A percentile compares a stretch with the other conserved stretches of the same genome.
Conservation (phyloP, 2,888 invertebrate genomes). For the Ophion ellenae region DNA sequence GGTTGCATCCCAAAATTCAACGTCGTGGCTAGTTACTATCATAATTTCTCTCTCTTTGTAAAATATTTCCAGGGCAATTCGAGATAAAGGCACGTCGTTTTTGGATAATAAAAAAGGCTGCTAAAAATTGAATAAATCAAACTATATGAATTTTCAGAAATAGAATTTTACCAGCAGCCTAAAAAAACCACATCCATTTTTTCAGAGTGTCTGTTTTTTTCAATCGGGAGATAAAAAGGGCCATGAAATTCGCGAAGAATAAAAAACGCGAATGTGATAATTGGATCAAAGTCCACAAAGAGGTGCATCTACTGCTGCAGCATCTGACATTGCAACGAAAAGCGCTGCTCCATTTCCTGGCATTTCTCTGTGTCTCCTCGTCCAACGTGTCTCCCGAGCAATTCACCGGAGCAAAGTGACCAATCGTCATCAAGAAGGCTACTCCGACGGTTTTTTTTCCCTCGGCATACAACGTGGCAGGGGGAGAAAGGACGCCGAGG, state of each 20-base stretch:
- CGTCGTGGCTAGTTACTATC: no score
- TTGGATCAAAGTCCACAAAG: neutral
- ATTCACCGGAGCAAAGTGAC: conserved; percentile 19
- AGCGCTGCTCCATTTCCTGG: conserved; percentile 2
- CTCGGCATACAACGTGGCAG: neutral
- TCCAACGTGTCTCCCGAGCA: conserved; percentile 1
- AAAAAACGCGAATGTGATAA: neutral
- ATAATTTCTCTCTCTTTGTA: no score
- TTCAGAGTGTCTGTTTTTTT: no score
- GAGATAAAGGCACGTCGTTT: no score
- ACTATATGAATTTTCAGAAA: no score
- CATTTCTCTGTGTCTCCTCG: neutral
- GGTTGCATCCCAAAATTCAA: no score
- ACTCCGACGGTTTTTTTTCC: conserved; percentile 20
- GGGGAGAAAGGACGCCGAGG: conserved; percentile 18
- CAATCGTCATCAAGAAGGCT: conserved; percentile 33
- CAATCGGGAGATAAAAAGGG: neutral
- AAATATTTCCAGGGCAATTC: no score
- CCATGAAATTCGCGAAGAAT: neutral
- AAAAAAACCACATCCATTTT: no score
- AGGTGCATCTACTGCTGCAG: conserved; percentile 15
- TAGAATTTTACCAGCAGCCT: no score
- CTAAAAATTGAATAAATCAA: no score
- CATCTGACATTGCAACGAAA: conserved; percentile 32
- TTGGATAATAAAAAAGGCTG: no score